Evolutionary conservation across 2,797 vertebrate species (phyloP).

Genomic region (Sciurus carolinensis): DNA sequence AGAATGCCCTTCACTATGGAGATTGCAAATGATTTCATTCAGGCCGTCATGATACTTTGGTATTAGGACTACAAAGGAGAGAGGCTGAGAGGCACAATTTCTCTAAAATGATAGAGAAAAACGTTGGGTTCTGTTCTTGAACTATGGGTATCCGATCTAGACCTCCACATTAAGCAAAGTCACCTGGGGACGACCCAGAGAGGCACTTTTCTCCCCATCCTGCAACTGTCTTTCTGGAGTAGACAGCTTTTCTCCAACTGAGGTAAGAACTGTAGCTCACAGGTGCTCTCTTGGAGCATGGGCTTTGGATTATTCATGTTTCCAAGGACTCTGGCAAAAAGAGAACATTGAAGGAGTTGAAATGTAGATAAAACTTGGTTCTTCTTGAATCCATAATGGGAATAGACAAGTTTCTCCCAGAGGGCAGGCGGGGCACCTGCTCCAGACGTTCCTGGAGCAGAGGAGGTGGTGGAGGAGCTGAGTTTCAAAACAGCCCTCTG

Average conservation of each 20-base stretch:
- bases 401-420: neutral
- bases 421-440: neutral
- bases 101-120: neutral
- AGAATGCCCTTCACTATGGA: neutral
- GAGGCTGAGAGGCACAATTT: neutral
- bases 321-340: neutral
- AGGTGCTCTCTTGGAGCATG: neutral
- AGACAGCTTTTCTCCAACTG: neutral
- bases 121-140: neutral
- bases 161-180: constrained; percentile 52
- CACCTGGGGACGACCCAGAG: neutral
- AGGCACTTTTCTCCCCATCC: neutral
- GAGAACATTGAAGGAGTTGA: neutral
- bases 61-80: neutral
- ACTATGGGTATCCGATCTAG: neutral
- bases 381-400: neutral
- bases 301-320: neutral
- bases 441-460: neutral
- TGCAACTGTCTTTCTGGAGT: neutral
- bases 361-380: neutral
- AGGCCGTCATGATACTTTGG: constrained; percentile 11
- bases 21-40: neutral
- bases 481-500: neutral
- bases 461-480: neutral
- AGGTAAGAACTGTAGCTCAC: neutral